These are phyloP conservation scores for Trichogramma dendrolimi DNA, from an alignment of 2,888 invertebrate genomes.

Conservation along the genomic window DNA sequence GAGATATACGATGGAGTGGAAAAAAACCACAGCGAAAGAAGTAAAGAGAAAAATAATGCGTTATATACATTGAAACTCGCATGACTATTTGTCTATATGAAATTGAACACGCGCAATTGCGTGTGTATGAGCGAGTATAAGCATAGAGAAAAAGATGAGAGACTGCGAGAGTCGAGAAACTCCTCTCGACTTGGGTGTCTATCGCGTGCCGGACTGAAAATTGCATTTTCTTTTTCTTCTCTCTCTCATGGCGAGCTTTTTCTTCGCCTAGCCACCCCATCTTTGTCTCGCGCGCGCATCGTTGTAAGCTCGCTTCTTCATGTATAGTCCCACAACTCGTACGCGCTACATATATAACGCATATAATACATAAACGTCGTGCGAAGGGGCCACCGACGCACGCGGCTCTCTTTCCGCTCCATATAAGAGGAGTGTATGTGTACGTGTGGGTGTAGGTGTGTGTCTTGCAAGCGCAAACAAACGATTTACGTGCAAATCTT, in stretches of 20 bases:
- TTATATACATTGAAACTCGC: conserved; percentile 11
- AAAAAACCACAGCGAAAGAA: conserved; percentile 13
- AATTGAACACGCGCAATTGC: no score
- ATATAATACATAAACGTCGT: no score
- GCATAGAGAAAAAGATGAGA: conserved; percentile 1
- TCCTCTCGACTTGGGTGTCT: conserved; percentile 29
- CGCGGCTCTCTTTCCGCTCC: no score
- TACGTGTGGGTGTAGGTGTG: no score
- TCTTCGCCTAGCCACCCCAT: conserved; percentile 13
- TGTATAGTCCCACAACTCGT: no score
- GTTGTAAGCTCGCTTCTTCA: neutral
- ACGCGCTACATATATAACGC: no score
- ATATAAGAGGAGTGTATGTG: no score
- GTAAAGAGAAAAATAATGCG: neutral
- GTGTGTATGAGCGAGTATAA: conserved; percentile 3
- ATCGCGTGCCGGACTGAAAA: conserved; percentile 25
- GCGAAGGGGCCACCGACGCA: no score
- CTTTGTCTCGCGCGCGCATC: neutral
- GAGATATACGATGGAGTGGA: neutral
- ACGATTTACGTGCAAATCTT: conserved; percentile 39
- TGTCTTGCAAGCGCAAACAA: conserved; percentile 28
- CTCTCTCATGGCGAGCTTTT: conserved; percentile 3
- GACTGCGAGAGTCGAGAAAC: conserved; percentile 7
- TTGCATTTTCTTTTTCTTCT: conserved; percentile 17
- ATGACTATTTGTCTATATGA: conserved; percentile 9